A percentile compares a stretch with the other conserved stretches of the same genome.
Conservation (phyloP, 2,113 vertebrate genomes). For the Puffinus mauretanicus region DNA sequence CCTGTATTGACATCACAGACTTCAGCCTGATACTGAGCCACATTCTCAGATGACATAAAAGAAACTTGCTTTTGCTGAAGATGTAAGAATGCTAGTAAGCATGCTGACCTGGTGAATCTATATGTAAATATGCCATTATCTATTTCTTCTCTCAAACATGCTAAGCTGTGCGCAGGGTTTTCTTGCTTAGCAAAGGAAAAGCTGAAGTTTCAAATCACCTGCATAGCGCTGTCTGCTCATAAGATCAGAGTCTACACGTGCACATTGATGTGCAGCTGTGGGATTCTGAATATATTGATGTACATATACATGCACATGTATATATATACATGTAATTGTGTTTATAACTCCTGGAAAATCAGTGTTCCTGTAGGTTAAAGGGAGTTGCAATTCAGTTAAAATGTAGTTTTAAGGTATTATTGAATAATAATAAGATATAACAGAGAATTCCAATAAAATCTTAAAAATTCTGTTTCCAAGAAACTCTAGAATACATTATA, state of each 20-base stretch:
- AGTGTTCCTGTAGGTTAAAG: neutral
- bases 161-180: neutral
- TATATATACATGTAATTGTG: neutral
- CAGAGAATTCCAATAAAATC: neutral
- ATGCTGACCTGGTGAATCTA: neutral
- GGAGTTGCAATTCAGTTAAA: neutral
- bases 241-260: neutral
- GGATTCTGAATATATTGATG: neutral
- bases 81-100: neutral
- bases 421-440: neutral
- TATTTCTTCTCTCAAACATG: neutral
- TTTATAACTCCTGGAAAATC: neutral
- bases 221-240: neutral
- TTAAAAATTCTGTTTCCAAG: neutral
- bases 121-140: neutral
- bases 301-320: neutral
- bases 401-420: neutral
- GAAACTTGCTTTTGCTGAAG: neutral
- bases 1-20: neutral
- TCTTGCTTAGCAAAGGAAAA: neutral
- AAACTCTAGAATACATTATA: neutral
- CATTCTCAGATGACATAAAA: neutral
- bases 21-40: neutral
- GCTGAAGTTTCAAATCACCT: neutral
- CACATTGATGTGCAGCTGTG: neutral